phyloP scores from a whole-genome alignment of 1,140 invertebrate genomes.

The Diabrotica undecimpunctata region DNA sequence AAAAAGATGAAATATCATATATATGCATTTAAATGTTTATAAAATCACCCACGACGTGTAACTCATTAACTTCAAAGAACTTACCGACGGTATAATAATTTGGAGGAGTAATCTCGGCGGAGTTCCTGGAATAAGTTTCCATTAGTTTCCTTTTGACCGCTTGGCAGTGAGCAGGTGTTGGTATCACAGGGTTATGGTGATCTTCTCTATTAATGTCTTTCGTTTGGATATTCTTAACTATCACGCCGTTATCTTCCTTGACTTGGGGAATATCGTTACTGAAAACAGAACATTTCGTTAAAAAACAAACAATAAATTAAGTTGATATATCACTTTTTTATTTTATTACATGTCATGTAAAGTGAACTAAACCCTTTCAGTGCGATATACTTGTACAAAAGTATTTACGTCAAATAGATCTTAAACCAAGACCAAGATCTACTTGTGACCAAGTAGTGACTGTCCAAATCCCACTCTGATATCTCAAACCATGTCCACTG shows the following conservation, averaged over 20 bases:
- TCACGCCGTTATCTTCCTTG: slow-evolving; percentile 27
- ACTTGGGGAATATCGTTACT: slow-evolving; percentile 1
- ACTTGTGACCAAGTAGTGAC: too few relatives aligned
- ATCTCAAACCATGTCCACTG: too few relatives aligned
- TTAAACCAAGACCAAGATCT: too few relatives aligned
- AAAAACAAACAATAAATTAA: background rate
- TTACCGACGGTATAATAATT: background rate
- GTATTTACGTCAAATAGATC: too few relatives aligned
- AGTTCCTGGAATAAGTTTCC: background rate
- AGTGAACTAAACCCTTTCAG: too few relatives aligned
- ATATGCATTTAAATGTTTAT: background rate
- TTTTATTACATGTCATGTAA: too few relatives aligned
- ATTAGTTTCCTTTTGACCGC: background rate
- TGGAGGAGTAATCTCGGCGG: background rate
- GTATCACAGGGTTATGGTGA: slow-evolving; percentile 24
- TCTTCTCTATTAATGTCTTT: slow-evolving; percentile 17
- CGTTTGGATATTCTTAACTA: slow-evolving; percentile 19
- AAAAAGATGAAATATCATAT: too few relatives aligned
- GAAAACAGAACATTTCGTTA: too few relatives aligned
- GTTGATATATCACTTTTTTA: too few relatives aligned
- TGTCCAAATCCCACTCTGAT: too few relatives aligned
- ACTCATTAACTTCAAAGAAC: background rate
- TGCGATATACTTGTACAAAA: too few relatives aligned
- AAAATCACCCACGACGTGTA: background rate
- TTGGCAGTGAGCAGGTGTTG: slow-evolving; percentile 34